These are phyloP conservation scores for Saccostrea glomerata DNA, from an alignment of 1,140 invertebrate species.

Conservation along the genomic window DNA sequence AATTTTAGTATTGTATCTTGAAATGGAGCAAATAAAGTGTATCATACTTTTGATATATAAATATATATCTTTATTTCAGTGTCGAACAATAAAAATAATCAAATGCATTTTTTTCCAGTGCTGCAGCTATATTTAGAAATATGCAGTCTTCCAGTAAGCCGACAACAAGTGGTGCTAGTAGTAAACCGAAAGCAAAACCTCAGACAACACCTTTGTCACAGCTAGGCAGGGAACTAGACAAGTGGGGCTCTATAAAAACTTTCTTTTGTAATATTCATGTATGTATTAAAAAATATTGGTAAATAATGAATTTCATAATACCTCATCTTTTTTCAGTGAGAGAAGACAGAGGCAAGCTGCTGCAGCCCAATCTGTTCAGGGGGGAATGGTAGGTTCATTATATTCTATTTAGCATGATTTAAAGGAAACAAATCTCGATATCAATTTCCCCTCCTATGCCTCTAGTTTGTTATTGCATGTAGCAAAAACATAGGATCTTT, in stretches of 20 bases:
- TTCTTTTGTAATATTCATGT: neutral
- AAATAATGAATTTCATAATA: neutral
- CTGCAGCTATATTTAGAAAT: conserved; percentile 79
- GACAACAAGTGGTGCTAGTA: conserved; percentile 43
- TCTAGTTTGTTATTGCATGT: too few relatives aligned
- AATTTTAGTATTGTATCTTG: too few relatives aligned
- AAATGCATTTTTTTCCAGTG: conserved; percentile 69
- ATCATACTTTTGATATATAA: too few relatives aligned
- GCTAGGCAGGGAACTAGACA: conserved; percentile 68
- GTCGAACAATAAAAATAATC: too few relatives aligned
- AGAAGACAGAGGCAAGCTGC: conserved; percentile 53
- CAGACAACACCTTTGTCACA: conserved; percentile 61
- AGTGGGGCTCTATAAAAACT: conserved; percentile 50
- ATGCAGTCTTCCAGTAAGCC: conserved; percentile 49
- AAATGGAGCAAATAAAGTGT: too few relatives aligned
- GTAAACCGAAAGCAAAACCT: conserved; percentile 52
- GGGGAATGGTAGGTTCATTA: conserved; percentile 55
- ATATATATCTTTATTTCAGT: too few relatives aligned
- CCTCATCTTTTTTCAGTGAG: conserved; percentile 47
- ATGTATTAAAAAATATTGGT: neutral
- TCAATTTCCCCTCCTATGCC: too few relatives aligned
- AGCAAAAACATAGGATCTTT: too few relatives aligned
- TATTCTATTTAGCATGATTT: too few relatives aligned
- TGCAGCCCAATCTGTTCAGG: conserved; percentile 53
- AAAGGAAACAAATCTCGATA: too few relatives aligned